These are phyloP conservation scores for Hypsopygia costalis DNA, from an alignment of 2,888 invertebrate species.

Conservation along the genomic window DNA sequence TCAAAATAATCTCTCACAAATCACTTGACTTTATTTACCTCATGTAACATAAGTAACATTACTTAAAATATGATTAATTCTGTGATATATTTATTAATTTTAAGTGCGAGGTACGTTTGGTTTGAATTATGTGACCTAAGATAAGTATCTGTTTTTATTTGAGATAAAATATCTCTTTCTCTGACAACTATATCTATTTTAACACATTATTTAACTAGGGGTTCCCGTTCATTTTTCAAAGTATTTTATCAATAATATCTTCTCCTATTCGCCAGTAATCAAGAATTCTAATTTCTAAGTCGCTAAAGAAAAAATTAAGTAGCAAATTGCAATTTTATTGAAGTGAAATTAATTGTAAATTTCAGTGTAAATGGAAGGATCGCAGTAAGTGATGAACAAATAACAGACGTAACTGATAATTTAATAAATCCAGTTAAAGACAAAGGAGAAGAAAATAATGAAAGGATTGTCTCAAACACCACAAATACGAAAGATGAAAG, in stretches of 20 bases:
- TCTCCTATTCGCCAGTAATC: too few species aligned
- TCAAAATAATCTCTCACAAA: background rate
- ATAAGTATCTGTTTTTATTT: too few species aligned
- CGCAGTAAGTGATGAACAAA: conserved; percentile 19
- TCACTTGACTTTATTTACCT: background rate
- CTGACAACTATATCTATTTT: too few species aligned
- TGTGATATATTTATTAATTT: conserved; percentile 25
- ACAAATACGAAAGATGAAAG: background rate
- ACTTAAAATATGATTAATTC: conserved; percentile 19
- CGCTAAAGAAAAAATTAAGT: too few species aligned
- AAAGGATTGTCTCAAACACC: background rate
- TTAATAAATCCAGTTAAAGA: conserved; percentile 5
- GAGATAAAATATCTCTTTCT: too few species aligned
- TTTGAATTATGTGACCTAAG: too few species aligned
- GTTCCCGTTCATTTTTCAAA: too few species aligned
- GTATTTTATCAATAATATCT: too few species aligned
- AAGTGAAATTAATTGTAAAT: too few species aligned
- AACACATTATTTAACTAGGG: too few species aligned
- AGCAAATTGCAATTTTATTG: too few species aligned
- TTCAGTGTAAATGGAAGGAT: conserved; percentile 45
- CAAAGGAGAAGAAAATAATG: background rate
- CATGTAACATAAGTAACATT: background rate
- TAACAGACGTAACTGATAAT: conserved; percentile 18
- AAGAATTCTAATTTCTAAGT: too few species aligned
- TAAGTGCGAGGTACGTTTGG: conserved; percentile 29